These are phyloP conservation scores for Villa cingulata DNA, from an alignment of 2,888 invertebrate genomes.

Conservation along the genomic window DNA sequence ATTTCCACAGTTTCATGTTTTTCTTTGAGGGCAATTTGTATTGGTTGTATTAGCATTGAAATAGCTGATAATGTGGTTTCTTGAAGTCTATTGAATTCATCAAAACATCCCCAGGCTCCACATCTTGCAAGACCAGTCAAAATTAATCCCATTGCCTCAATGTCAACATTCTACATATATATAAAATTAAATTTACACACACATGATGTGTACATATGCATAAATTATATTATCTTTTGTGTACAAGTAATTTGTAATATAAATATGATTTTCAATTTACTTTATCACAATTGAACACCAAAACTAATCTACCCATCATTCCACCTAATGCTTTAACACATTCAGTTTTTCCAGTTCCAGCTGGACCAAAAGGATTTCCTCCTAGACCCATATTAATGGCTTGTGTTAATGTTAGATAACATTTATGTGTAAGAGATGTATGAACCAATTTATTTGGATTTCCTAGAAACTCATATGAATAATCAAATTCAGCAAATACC, in stretches of 20 bases:
- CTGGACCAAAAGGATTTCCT: constrained; percentile 97
- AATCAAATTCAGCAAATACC: constrained; percentile 88
- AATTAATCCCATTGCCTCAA: constrained; percentile 86
- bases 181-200: constrained; percentile 10
- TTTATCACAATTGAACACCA: constrained; percentile 97
- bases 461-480: constrained; percentile 98
- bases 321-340: constrained; percentile 91
- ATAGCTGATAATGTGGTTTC: constrained; percentile 89
- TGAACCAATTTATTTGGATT: constrained; percentile 88
- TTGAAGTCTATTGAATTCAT: constrained; percentile 95
- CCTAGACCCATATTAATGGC: constrained; percentile 92
- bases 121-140: constrained; percentile 84
- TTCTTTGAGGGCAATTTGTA: constrained; percentile 67
- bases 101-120: constrained; percentile 98
- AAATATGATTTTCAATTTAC: constrained; percentile 30
- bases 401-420: constrained; percentile 94
- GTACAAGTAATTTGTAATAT: not conserved
- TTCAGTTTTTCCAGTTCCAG: constrained; percentile 98
- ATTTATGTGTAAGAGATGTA: constrained; percentile 92
- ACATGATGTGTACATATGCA: not conserved
- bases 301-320: constrained; percentile 80
- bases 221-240: not conserved
- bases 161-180: constrained; percentile 68
- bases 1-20: constrained; percentile 39
- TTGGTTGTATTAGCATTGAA: constrained; percentile 85